phyloP scores from a whole-genome alignment of 2,113 vertebrate species.

The Lipophrys pholis region DNA sequence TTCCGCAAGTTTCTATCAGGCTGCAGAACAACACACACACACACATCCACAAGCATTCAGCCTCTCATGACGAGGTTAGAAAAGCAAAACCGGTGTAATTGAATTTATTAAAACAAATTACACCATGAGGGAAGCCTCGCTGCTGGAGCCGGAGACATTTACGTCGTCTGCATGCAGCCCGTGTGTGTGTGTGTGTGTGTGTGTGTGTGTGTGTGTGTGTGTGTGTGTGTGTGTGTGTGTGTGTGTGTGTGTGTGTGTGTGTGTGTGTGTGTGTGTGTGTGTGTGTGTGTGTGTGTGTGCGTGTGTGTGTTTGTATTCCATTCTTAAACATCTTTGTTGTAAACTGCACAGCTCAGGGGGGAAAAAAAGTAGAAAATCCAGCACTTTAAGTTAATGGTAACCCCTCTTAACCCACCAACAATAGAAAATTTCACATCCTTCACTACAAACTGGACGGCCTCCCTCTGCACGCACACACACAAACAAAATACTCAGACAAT shows the following conservation, averaged over 20 bases:
- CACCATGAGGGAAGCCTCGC: conserved; percentile 24
- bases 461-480: not conserved
- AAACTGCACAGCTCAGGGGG: conserved; percentile 39
- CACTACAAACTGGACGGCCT: conserved; percentile 45
- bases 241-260: conserved; percentile 25
- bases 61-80: conserved; percentile 63
- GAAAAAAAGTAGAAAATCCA: conserved; percentile 16
- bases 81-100: conserved; percentile 66
- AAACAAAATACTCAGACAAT: conserved; percentile 5
- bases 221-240: conserved; percentile 17
- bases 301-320: conserved; percentile 17
- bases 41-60: conserved; percentile 10
- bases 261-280: conserved; percentile 22
- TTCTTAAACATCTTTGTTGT: conserved; percentile 43
- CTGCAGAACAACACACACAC: not conserved
- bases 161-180: not conserved
- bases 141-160: conserved; percentile 27
- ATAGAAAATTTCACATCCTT: conserved; percentile 61
- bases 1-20: not conserved
- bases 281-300: conserved; percentile 21
- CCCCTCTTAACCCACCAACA: conserved; percentile 66
- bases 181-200: conserved; percentile 18
- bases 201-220: conserved; percentile 24
- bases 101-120: conserved; percentile 69
- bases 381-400: conserved; percentile 57